These are phyloP conservation scores for Tholera decimalis DNA, from an alignment of 2,888 invertebrate species.

Conservation along the genomic window DNA sequence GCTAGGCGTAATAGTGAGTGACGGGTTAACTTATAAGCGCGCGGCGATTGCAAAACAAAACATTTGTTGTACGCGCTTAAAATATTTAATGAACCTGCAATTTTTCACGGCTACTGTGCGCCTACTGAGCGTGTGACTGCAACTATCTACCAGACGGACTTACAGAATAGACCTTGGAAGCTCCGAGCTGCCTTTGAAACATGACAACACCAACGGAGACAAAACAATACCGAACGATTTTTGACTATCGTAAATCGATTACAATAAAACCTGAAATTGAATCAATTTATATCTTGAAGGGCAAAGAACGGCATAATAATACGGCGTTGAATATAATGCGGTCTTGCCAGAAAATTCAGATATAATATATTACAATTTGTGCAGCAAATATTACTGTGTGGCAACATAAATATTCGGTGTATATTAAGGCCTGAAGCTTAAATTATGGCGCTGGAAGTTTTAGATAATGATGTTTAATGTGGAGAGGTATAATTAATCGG, in stretches of 20 bases:
- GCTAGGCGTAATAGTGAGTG: conserved; percentile 58
- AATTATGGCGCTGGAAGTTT: conserved; percentile 17
- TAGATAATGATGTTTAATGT: neutral
- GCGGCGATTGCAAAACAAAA: conserved; percentile 69
- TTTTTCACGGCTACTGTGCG: conserved; percentile 64
- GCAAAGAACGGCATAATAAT: conserved; percentile 42
- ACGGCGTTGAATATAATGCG: conserved; percentile 37
- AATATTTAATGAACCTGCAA: conserved; percentile 72
- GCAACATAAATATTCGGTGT: conserved; percentile 25
- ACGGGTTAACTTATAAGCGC: conserved; percentile 62
- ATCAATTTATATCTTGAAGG: conserved; percentile 34
- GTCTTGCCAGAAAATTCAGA: conserved; percentile 38
- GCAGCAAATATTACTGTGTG: conserved; percentile 28
- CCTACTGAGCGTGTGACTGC: conserved; percentile 42
- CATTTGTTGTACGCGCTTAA: conserved; percentile 68
- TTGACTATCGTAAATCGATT: conserved; percentile 41
- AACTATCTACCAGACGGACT: conserved; percentile 41
- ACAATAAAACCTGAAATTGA: conserved; percentile 36
- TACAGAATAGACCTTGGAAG: conserved; percentile 44
- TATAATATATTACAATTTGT: conserved; percentile 46
- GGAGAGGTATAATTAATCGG: neutral
- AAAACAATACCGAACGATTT: conserved; percentile 40
- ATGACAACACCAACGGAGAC: conserved; percentile 27
- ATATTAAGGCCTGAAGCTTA: conserved; percentile 5
- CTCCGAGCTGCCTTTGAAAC: conserved; percentile 14